Base-by-base conservation (phyloP, 2,888 invertebrate species). In the Drosophila fungiperda region DNA sequence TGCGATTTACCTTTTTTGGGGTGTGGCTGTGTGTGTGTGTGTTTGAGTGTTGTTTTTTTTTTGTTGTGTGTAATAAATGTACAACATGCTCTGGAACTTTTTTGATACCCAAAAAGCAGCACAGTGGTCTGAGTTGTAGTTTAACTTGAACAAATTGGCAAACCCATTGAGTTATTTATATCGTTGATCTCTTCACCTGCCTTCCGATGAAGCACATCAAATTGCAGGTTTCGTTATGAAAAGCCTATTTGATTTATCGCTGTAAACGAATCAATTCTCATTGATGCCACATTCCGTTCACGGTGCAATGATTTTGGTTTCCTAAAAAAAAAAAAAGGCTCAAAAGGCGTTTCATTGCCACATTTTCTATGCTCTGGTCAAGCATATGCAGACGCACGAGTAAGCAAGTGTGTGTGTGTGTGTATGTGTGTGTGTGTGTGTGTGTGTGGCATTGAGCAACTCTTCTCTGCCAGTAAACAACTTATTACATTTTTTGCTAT, bases 1-100 rank as follows among this genome's bases (percentile, higher is more conserved):
- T n/a, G 67, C 67, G 82, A 70, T 72, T 89, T 78, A 84, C 89
- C 89, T 87, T 89, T 73, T 72, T 74, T 32, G 29, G 33, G 35
- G 26, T 23, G 45, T 20, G 12, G 6, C 29, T 42, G 1, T 12
- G 8, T 17, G 11, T 42, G 1, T 12, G 8, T 17, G 11, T 1
- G 20, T 12, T 7, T 45, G 4, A 32, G 42, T 29, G 15, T 42
- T 49, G 35, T 42, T 38, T 26, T 26, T 26, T 26, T 26, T 26
- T 26, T 26, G 3, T 26, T 26, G 29, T 69, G 61, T 81, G 78
- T 79, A 78, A 87, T 87, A 73, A 70, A 76, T 83, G 83, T 73
- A 67, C 67, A 82, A 78, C 79, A 82, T 67, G 73, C 72, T 74
- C 62, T 65, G 77, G 60, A 68, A 57, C 62, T 59, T 58, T 58